Conservation (phyloP, 2,888 invertebrate species). For the Monochamus alternatus region DNA sequence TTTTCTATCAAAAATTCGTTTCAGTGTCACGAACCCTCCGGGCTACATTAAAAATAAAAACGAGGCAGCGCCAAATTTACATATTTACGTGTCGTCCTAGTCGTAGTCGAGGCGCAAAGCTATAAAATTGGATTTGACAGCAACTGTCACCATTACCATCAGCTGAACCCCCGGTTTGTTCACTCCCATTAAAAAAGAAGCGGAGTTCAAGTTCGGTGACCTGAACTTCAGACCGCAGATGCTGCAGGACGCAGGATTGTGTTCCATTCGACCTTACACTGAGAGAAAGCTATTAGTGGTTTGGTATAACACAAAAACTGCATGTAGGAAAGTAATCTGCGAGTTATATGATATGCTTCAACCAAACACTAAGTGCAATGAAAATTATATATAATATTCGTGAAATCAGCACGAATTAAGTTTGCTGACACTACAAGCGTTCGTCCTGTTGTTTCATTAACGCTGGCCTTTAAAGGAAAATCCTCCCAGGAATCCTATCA, state of each 20-base stretch:
- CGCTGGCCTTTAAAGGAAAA: no score
- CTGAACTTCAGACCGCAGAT: conserved; percentile 2
- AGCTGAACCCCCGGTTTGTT: not conserved
- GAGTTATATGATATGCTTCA: no score
- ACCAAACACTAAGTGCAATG: no score
- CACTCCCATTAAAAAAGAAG: not conserved
- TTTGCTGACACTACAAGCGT: no score
- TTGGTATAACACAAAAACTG: no score
- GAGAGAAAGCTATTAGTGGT: no score
- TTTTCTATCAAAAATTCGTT: not conserved
- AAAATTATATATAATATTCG: no score
- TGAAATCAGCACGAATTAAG: no score
- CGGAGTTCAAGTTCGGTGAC: conserved; percentile 12
- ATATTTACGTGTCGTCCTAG: not conserved
- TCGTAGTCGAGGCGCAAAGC: not conserved
- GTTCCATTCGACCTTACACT: not conserved
- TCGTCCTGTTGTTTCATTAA: no score
- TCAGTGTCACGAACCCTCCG: not conserved
- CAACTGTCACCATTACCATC: conserved; percentile 6
- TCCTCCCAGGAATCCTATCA: no score
- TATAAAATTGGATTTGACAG: conserved; percentile 21
- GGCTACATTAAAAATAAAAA: not conserved
- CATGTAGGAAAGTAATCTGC: no score
- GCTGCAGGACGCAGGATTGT: not conserved
- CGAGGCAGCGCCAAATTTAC: not conserved